Evolutionary conservation across 2,113 vertebrate genomes (phyloP).

Genomic region (Ahaetulla prasina): DNA sequence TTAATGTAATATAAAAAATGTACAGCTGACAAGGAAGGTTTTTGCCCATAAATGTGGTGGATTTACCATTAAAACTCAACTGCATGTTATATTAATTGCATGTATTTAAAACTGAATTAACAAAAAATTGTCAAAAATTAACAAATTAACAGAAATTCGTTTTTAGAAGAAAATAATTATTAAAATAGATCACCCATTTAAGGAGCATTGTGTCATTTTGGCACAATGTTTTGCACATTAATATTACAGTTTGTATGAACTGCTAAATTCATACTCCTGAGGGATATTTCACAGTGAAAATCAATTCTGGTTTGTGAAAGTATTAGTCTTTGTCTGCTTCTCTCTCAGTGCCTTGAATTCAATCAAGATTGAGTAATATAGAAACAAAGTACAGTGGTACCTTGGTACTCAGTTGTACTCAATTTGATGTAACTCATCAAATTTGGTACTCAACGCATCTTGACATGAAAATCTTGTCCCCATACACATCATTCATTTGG

Average conservation of each 20-base stretch:
- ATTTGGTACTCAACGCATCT: neutral
- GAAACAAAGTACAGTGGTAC: constrained; percentile 25
- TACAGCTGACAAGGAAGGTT: neutral
- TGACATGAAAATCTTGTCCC: neutral
- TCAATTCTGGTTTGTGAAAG: constrained; percentile 47
- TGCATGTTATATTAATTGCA: neutral
- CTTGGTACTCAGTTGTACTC: neutral
- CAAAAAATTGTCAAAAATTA: constrained; percentile 38
- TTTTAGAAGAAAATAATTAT: constrained; percentile 20
- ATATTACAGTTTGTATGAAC: constrained; percentile 36
- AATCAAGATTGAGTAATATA: constrained; percentile 28
- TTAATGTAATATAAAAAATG: neutral
- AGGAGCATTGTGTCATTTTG: constrained; percentile 46
- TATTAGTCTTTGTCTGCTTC: neutral
- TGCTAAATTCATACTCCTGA: constrained; percentile 42
- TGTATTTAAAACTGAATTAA: neutral
- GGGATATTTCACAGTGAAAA: constrained; percentile 38
- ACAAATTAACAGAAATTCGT: too few relatives aligned
- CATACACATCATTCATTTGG: neutral
- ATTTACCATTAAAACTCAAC: neutral
- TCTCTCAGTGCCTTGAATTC: neutral
- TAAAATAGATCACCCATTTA: constrained; percentile 30
- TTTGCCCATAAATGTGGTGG: neutral
- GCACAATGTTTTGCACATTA: constrained; percentile 47
- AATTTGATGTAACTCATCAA: neutral